Conservation (phyloP, 2,888 invertebrate species). For the Leucania comma region DNA sequence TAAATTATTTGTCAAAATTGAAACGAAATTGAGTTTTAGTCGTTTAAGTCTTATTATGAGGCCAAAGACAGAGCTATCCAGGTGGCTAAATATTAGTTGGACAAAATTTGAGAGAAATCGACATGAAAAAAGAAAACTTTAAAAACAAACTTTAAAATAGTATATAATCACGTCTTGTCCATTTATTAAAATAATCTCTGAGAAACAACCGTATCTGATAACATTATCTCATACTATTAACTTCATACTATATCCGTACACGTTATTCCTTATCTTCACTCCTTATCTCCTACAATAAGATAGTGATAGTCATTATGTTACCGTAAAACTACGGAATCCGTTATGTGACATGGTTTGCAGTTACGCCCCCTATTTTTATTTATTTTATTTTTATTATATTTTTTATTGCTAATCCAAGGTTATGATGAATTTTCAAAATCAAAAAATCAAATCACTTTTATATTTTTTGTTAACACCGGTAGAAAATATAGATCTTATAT, state of each 20-base stretch:
- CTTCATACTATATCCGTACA: conserved; percentile 7
- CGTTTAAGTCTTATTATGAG: too few species aligned
- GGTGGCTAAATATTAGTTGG: too few species aligned
- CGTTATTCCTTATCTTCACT: conserved; percentile 22
- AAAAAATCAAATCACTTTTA: too few species aligned
- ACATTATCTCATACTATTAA: conserved; percentile 30
- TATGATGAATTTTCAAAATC: too few species aligned
- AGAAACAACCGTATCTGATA: conserved; percentile 37
- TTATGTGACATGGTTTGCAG: conserved; percentile 6
- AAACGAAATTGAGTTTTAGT: too few species aligned
- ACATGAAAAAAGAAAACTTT: not conserved
- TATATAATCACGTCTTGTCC: not conserved
- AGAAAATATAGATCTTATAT: too few species aligned
- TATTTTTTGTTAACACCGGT: too few species aligned
- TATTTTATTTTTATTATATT: too few species aligned
- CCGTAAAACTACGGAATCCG: conserved; percentile 12
- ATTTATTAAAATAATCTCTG: conserved; percentile 25
- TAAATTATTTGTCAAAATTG: too few species aligned
- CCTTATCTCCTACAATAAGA: conserved; percentile 7
- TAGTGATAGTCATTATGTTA: conserved; percentile 12
- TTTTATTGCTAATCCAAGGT: not conserved
- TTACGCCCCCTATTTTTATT: conserved; percentile 1
- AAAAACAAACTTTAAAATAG: not conserved
- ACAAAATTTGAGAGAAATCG: not conserved
- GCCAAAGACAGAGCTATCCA: too few species aligned